Conservation (phyloP, 2,113 vertebrate genomes). For the Nothoprocta perdicaria region DNA sequence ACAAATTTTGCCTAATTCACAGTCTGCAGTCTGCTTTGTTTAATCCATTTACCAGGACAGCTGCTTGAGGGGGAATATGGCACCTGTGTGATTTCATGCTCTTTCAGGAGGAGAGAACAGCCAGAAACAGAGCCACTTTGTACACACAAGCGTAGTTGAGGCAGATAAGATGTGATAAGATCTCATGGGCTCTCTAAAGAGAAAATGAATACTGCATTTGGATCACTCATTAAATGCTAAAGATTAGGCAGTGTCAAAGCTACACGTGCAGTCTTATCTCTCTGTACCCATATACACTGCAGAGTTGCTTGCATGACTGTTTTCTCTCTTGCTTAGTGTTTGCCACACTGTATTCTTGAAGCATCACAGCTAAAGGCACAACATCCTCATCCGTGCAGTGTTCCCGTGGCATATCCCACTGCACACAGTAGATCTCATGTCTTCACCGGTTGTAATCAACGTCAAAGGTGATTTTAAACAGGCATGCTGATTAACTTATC, state of each 20-base stretch:
- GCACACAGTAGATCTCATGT: not conserved
- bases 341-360: not conserved
- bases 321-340: not conserved
- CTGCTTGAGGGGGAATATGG: not conserved
- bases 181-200: not conserved
- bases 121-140: not conserved
- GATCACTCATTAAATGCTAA: not conserved
- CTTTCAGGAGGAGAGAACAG: not conserved
- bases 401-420: not conserved
- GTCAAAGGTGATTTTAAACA: not conserved
- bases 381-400: not conserved
- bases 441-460: not conserved
- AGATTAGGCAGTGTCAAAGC: not conserved
- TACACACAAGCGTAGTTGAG: no score
- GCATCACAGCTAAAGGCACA: no score
- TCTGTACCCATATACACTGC: not conserved
- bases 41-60: not conserved
- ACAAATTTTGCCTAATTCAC: no score
- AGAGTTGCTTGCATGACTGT: not conserved
- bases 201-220: not conserved
- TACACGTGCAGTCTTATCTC: not conserved
- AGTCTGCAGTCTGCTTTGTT: not conserved
- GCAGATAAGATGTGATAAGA: not conserved
- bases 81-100: not conserved
- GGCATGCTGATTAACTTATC: not conserved